phyloP scores from a whole-genome alignment of 2,113 vertebrate genomes.

The Amia ocellicauda region DNA sequence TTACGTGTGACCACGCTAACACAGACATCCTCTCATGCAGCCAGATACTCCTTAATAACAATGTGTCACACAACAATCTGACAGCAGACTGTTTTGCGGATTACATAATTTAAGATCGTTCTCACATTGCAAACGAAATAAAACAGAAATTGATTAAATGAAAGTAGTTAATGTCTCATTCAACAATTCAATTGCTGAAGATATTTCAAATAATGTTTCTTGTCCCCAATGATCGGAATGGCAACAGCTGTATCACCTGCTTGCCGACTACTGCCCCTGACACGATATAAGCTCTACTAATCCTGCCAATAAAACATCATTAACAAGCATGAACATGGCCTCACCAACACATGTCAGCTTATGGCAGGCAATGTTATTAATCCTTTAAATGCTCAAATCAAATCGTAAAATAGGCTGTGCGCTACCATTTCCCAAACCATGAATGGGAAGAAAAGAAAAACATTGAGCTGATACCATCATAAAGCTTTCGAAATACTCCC shows the following conservation, averaged over 20 bases:
- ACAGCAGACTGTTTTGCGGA: no score
- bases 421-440: background rate
- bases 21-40: no score
- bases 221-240: no score
- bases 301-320: slow-evolving; percentile 61
- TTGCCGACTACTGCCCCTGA: slow-evolving; percentile 43
- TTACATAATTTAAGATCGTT: no score
- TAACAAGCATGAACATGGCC: slow-evolving; percentile 54
- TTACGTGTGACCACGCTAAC: no score
- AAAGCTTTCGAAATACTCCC: background rate
- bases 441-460: background rate
- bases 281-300: slow-evolving; percentile 61
- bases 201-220: no score
- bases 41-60: no score
- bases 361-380: slow-evolving; percentile 37
- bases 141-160: no score
- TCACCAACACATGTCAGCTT: slow-evolving; percentile 46
- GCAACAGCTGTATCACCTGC: slow-evolving; percentile 61
- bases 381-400: slow-evolving; percentile 25
- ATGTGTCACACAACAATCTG: no score
- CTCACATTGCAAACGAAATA: no score
- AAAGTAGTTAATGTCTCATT: no score
- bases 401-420: background rate
- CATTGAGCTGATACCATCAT: background rate
- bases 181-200: no score